Conservation (phyloP, 2,888 invertebrate genomes). For the Monochamus alternatus region DNA sequence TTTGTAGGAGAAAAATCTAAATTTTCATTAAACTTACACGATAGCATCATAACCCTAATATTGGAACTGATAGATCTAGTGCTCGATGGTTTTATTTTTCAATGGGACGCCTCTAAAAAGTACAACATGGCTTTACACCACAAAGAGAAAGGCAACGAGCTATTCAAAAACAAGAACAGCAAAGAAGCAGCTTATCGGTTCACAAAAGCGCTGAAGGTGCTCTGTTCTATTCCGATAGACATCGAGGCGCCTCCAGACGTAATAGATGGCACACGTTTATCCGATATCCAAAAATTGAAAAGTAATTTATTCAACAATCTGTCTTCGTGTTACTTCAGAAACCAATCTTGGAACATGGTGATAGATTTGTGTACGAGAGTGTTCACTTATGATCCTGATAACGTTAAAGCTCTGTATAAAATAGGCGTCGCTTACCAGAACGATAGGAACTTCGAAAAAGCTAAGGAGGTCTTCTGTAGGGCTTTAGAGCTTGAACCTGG, state of each 20-base stretch:
- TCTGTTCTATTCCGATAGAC: constrained; percentile 77
- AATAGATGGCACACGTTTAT: constrained; percentile 71
- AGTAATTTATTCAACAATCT: constrained; percentile 85
- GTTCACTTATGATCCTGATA: constrained; percentile 66
- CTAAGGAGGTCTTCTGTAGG: constrained; percentile 75
- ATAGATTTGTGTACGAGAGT: constrained; percentile 76
- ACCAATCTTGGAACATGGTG: constrained; percentile 78
- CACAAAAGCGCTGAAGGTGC: constrained; percentile 81
- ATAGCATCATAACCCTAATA: constrained; percentile 62
- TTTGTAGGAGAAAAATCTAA: constrained; percentile 70
- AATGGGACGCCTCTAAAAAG: constrained; percentile 69
- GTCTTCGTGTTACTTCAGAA: constrained; percentile 85
- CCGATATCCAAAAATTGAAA: constrained; percentile 76
- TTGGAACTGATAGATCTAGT: constrained; percentile 68
- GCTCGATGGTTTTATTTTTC: constrained; percentile 69
- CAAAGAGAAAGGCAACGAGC: constrained; percentile 74
- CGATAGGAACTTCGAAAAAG: constrained; percentile 78
- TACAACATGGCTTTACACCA: constrained; percentile 69
- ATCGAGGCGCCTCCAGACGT: constrained; percentile 70
- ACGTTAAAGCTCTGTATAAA: constrained; percentile 73
- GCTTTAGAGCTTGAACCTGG: constrained; percentile 77
- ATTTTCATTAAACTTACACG: constrained; percentile 68
- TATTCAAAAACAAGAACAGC: constrained; percentile 74
- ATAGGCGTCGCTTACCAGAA: constrained; percentile 72
- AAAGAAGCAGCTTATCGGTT: constrained; percentile 84